Evolutionary conservation across 2,888 invertebrate species (phyloP), one percentile per base, ranked within the genome.

Genomic region (Pachliopta kotzebuea): DNA sequence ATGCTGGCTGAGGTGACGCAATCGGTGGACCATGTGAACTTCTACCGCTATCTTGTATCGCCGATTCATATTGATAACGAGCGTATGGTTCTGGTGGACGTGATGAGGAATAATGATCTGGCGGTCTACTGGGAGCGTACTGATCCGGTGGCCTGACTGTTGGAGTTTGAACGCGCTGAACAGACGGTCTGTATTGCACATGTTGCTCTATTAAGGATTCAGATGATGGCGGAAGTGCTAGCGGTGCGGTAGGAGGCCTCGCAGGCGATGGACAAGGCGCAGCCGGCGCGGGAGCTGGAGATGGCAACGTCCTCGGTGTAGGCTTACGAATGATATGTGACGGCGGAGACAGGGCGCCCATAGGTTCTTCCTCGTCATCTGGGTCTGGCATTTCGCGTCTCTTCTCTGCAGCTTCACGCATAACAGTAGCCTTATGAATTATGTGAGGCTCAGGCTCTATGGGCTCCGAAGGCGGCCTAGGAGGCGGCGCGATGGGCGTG

Each of bases 371-470:
- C 37, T 90, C 90, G 67, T 91, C 88, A 57, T 92, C 92, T 18
- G 84, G 83, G 55, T 90, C 90, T 0, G 88, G 87, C 66, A 83
- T 81, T 68, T 90, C 89, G 14, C 89, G 86, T 31, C 91, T 81
- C 70, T 90, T 90, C 70, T 90, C 90, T 26, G 89, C 90, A 50
- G 92, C 92, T 70, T 92, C 92, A 14, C 92, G 85, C 92, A 92
- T 92, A 18, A 92, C 92, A 6, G 92, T 92, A 37, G 92, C 92
- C 72, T 92, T 92, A 70, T 92, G 92, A 55, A 92, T 92, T 65
- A 92, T 90, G 69, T 93, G 93, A 21, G 93, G 88, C 71, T 93
- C 91, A 3, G 93, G 92, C 74, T 93, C 92, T 53, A 92, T 73
- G 11, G 91, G 90, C 69, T 91, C 89, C 0, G 91, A 87, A 0